phyloP scores from a whole-genome alignment of 1,140 invertebrate genomes.

The Bradynema listronoti region DNA sequence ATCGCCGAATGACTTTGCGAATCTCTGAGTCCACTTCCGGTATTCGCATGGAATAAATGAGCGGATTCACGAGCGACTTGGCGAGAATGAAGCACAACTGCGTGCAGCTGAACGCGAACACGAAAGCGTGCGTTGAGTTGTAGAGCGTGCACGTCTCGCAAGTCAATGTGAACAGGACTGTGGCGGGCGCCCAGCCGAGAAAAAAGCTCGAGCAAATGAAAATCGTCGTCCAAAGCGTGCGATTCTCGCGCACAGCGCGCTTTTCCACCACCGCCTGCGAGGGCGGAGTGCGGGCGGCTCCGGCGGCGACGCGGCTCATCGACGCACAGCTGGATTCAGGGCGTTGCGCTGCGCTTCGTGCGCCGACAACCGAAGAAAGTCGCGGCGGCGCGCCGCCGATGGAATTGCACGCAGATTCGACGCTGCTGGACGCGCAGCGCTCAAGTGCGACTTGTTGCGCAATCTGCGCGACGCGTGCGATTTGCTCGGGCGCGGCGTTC shows the following conservation, averaged over 20 bases:
- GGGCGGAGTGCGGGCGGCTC: too few species aligned
- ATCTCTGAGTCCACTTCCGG: slow-evolving; percentile 37
- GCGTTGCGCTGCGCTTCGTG: too few species aligned
- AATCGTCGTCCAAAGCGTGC: slow-evolving; percentile 39
- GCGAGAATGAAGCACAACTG: slow-evolving; percentile 40
- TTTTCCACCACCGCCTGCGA: too few species aligned
- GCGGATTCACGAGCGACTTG: slow-evolving; percentile 45
- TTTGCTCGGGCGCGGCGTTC: too few species aligned
- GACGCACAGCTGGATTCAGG: too few species aligned
- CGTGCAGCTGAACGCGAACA: slow-evolving; percentile 40
- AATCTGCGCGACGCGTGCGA: too few species aligned
- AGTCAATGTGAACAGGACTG: slow-evolving; percentile 37
- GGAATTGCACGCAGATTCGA: too few species aligned
- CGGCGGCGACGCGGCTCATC: too few species aligned
- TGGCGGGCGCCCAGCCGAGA: slow-evolving; percentile 47
- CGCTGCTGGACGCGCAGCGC: too few species aligned
- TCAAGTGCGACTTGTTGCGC: too few species aligned
- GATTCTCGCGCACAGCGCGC: slow-evolving; percentile 23
- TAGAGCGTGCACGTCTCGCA: slow-evolving; percentile 29
- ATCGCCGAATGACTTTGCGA: not conserved
- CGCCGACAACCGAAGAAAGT: too few species aligned
- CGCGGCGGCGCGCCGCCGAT: too few species aligned
- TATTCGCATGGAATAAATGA: slow-evolving; percentile 45
- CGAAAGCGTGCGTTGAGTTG: slow-evolving; percentile 25
- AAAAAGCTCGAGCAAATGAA: slow-evolving; percentile 44